Evolutionary conservation across 2,888 invertebrate genomes (phyloP).

Genomic region (Xestobium rufovillosum): DNA sequence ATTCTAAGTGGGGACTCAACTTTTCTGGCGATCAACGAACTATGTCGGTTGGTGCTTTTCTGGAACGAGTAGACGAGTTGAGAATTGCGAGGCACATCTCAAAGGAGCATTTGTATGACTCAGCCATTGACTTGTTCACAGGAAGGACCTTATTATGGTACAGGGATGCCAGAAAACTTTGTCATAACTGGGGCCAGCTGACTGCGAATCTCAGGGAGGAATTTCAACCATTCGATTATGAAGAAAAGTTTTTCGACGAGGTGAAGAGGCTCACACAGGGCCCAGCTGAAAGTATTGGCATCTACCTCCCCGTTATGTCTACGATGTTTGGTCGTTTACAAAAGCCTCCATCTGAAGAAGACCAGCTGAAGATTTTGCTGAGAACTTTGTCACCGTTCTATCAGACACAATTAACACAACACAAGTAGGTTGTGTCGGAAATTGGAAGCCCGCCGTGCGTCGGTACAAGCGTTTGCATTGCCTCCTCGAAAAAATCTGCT

Average conservation of each 20-base stretch:
- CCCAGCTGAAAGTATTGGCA: conserved; percentile 21
- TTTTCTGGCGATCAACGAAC: conserved; percentile 7
- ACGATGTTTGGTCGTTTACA: conserved; percentile 12
- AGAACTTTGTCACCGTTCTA: conserved; percentile 16
- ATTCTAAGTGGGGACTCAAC: conserved; percentile 2
- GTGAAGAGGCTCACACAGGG: conserved; percentile 24
- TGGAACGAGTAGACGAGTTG: conserved; percentile 12
- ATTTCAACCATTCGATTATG: conserved; percentile 22
- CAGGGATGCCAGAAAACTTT: conserved; percentile 6
- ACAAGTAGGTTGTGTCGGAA: conserved; percentile 13
- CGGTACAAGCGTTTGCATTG: conserved; percentile 11
- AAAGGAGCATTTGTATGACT: conserved; percentile 7
- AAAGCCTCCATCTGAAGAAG: conserved; percentile 5
- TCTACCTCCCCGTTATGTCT: conserved; percentile 19
- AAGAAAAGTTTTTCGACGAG: conserved; percentile 24
- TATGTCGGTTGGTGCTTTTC: conserved; percentile 10
- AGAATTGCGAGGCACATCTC: conserved; percentile 10
- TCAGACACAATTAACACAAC: conserved; percentile 14
- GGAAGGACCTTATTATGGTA: conserved; percentile 18
- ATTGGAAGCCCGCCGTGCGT: conserved; percentile 11
- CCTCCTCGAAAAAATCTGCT: conserved; percentile 6
- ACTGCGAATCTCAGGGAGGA: conserved; percentile 13
- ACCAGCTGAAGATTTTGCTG: conserved; percentile 13
- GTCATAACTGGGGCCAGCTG: conserved; percentile 13
- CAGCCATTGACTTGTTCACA: conserved; percentile 11